Evolutionary conservation across 2,113 vertebrate species (phyloP).

Genomic region (Spilogale gracilis): DNA sequence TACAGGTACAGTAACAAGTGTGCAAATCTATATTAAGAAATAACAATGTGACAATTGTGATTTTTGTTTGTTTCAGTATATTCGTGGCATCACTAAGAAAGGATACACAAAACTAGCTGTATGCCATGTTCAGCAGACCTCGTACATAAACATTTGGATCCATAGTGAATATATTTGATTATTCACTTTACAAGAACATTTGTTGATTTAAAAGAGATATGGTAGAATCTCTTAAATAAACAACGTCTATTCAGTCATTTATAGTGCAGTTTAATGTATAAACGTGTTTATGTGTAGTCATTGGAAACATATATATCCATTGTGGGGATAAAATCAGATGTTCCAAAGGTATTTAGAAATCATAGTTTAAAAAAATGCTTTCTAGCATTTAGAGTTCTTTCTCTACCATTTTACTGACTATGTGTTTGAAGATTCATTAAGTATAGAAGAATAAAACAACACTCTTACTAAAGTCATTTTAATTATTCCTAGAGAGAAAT

Average conservation of each 20-base stretch:
- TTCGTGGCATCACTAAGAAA: background rate
- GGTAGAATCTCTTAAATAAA: background rate
- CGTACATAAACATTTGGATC: background rate
- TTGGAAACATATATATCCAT: background rate
- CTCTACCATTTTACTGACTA: background rate
- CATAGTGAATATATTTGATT: background rate
- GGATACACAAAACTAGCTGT: background rate
- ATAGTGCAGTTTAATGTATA: background rate
- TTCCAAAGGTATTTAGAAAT: background rate
- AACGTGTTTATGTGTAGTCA: background rate
- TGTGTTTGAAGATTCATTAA: background rate
- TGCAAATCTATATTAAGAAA: conserved; percentile 56
- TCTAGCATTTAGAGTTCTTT: background rate
- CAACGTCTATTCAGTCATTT: background rate
- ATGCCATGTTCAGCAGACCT: background rate
- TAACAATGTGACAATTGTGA: background rate
- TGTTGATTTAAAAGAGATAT: background rate
- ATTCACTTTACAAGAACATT: background rate
- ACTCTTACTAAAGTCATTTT: background rate
- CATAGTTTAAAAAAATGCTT: background rate
- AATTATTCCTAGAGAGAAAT: background rate
- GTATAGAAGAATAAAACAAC: background rate
- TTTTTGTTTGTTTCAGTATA: background rate
- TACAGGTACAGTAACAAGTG: conserved; percentile 76
- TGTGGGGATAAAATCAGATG: background rate